Conservation (phyloP, 2,888 invertebrate species). For the Hemaris fuciformis region DNA sequence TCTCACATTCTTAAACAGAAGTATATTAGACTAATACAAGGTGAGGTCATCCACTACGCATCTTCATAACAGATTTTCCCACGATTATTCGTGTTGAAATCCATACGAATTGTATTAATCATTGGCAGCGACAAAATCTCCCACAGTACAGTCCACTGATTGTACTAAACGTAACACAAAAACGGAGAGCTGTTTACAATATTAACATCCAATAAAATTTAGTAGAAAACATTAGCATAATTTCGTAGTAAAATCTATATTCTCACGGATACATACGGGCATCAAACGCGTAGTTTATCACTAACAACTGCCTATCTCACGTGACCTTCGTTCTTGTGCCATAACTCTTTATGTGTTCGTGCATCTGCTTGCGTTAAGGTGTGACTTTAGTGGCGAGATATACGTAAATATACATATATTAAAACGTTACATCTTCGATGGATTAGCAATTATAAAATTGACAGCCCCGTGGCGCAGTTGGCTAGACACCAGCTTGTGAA, state of each 20-base stretch:
- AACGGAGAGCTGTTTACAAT: not conserved
- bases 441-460: not conserved
- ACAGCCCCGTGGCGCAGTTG: too few relatives aligned
- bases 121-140: not conserved
- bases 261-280: not conserved
- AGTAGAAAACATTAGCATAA: conserved; percentile 7
- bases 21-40: not conserved
- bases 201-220: not conserved
- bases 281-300: not conserved
- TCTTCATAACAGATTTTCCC: not conserved
- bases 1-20: not conserved
- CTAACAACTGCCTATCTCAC: not conserved
- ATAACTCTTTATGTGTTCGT: conserved; percentile 11
- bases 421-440: conserved; percentile 12
- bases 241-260: conserved; percentile 11
- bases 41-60: not conserved
- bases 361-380: not conserved
- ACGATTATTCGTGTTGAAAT: not conserved
- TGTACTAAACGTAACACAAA: not conserved
- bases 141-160: not conserved
- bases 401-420: too few relatives aligned
- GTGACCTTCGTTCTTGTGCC: not conserved
- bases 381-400: not conserved
- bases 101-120: not conserved
- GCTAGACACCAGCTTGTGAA: too few relatives aligned